Percentiles rank a stretch among this genome's conserved stretches.
Conservation (phyloP, 2,888 invertebrate genomes). For the Amiota mariae region DNA sequence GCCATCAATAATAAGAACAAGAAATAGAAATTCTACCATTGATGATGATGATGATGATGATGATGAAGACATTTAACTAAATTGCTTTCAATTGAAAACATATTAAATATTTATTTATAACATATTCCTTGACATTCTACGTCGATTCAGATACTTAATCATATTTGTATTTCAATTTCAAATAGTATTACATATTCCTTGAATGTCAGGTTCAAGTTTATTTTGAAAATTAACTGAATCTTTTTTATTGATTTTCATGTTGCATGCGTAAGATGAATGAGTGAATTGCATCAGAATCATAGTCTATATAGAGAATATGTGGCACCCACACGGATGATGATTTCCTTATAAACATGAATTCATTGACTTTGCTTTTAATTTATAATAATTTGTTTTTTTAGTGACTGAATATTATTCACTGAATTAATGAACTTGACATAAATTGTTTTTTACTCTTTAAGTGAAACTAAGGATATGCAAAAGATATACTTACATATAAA, state of each 20-base stretch:
- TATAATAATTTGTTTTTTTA: not conserved
- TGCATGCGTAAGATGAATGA: slow-evolving; percentile 4
- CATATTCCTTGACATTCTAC: slow-evolving; percentile 27
- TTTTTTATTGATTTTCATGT: slow-evolving; percentile 26
- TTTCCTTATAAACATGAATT: no score
- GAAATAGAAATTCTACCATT: not conserved
- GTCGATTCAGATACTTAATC: slow-evolving; percentile 31
- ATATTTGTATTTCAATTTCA: slow-evolving; percentile 28
- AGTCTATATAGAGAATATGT: no score
- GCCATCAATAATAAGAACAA: not conserved
- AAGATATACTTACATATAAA: no score
- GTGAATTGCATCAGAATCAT: slow-evolving; percentile 26
- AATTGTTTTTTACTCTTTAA: not conserved
- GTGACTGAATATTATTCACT: slow-evolving; percentile 1
- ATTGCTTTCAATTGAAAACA: slow-evolving; percentile 65
- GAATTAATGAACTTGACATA: slow-evolving; percentile 21
- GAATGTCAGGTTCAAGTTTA: slow-evolving; percentile 66
- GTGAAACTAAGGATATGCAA: slow-evolving; percentile 3
- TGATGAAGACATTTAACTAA: not conserved
- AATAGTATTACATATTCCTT: slow-evolving; percentile 40
- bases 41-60: no score
- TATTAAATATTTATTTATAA: slow-evolving; percentile 46
- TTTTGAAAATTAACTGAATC: not conserved
- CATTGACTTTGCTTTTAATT: slow-evolving; percentile 5
- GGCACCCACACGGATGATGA: slow-evolving; percentile 52